A percentile compares a stretch with the other conserved stretches of the same genome.
These are phyloP conservation scores for Ambastaia sidthimunki DNA, from an alignment of 2,797 vertebrate genomes.

Conservation along the genomic window DNA sequence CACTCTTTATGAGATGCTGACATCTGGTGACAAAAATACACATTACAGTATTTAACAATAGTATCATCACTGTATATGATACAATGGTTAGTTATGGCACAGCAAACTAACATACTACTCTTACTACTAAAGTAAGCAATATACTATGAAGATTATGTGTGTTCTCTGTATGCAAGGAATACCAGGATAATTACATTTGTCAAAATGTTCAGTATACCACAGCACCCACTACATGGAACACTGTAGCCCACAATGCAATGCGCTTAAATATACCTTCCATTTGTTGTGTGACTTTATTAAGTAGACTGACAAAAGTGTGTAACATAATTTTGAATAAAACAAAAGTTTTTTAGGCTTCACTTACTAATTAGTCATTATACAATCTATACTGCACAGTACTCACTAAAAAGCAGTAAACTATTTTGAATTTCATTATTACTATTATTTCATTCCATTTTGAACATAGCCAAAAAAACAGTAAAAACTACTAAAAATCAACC, in stretches of 20 bases:
- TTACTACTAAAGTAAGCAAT: background rate
- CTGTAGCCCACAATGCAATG: background rate
- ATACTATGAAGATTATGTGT: background rate
- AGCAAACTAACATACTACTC: background rate
- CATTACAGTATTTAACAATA: background rate
- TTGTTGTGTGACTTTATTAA: background rate
- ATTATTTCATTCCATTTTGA: too few relatives aligned
- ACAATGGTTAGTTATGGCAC: background rate
- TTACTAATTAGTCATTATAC: too few relatives aligned
- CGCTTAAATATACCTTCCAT: background rate
- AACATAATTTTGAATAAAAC: too few relatives aligned
- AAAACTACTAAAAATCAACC: background rate
- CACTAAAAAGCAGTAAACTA: too few relatives aligned
- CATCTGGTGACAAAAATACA: slow-evolving; percentile 74
- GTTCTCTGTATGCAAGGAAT: background rate
- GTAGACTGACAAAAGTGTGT: too few relatives aligned
- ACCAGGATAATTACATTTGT: background rate
- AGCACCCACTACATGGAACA: background rate
- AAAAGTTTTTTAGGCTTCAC: too few relatives aligned
- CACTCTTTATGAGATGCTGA: slow-evolving; percentile 88
- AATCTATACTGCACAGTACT: too few relatives aligned
- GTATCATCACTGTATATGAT: background rate
- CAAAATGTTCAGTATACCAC: background rate
- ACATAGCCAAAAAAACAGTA: too few relatives aligned
- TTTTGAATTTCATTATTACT: too few relatives aligned